Evolutionary conservation across 2,888 invertebrate species (phyloP).

Genomic region (Orthosia cruda): DNA sequence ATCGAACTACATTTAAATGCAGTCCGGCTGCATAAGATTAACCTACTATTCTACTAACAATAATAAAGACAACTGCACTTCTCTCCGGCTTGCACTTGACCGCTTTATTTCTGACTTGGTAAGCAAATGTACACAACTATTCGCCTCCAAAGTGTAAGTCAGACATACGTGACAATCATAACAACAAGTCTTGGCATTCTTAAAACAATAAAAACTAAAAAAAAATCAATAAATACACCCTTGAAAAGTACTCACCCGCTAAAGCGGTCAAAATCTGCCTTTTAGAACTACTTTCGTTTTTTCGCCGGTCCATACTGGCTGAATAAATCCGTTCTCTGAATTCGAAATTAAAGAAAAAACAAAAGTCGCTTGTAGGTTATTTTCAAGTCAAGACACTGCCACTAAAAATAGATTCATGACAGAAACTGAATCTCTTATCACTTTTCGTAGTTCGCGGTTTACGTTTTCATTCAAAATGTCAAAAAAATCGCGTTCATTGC

Average conservation of each 20-base stretch:
- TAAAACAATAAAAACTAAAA: neutral
- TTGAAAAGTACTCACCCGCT: constrained; percentile 76
- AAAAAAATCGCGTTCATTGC: constrained; percentile 31
- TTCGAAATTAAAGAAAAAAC: constrained; percentile 57
- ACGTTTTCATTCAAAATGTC: constrained; percentile 42
- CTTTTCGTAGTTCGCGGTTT: constrained; percentile 43
- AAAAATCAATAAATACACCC: constrained; percentile 23
- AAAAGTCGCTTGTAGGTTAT: constrained; percentile 66
- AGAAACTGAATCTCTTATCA: constrained; percentile 30
- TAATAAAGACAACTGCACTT: neutral
- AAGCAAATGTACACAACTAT: constrained; percentile 29
- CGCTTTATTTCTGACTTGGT: constrained; percentile 28
- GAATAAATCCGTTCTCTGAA: constrained; percentile 37
- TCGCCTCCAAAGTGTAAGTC: constrained; percentile 20
- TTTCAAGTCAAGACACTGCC: constrained; percentile 40
- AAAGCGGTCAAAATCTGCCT: constrained; percentile 82
- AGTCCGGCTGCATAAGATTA: constrained; percentile 2
- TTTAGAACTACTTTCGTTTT: constrained; percentile 73
- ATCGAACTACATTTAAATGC: neutral
- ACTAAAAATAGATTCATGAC: constrained; percentile 36
- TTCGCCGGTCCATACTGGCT: constrained; percentile 74
- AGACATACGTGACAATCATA: constrained; percentile 52
- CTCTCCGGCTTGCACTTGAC: constrained; percentile 29
- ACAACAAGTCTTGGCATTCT: constrained; percentile 6
- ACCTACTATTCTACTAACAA: constrained; percentile 19